Conservation (phyloP, 1,140 invertebrate genomes). For the Nomia melanderi region DNA sequence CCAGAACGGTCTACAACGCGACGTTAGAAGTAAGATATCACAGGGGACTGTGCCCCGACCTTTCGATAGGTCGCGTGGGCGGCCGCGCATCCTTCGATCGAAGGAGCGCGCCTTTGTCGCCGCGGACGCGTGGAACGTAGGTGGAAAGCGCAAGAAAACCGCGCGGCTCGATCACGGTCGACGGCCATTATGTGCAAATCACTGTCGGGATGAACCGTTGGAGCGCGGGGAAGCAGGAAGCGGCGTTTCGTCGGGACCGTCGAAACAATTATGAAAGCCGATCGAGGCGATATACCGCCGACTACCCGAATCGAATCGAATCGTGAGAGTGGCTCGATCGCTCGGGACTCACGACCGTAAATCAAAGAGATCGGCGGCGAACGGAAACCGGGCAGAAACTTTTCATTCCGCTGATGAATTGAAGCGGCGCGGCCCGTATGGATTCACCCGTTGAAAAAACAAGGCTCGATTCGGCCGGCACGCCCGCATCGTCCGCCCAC, state of each 20-base stretch:
- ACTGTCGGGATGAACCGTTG: neutral
- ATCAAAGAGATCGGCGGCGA: slow-evolving; percentile 32
- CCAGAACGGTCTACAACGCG: neutral
- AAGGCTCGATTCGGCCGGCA: slow-evolving; percentile 52
- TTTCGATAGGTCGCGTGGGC: slow-evolving; percentile 54
- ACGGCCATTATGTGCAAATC: slow-evolving; percentile 39
- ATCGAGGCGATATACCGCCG: too few relatives aligned
- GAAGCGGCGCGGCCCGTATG: neutral
- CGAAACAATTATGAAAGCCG: neutral
- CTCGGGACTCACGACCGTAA: neutral
- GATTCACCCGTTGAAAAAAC: slow-evolving; percentile 27
- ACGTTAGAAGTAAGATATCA: neutral
- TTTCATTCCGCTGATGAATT: slow-evolving; percentile 30
- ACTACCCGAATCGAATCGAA: too few relatives aligned
- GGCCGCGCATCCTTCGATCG: slow-evolving; percentile 31
- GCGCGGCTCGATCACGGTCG: neutral
- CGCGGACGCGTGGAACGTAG: slow-evolving; percentile 14
- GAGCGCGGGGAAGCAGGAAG: neutral
- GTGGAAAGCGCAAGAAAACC: slow-evolving; percentile 21
- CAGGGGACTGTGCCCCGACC: slow-evolving; percentile 52
- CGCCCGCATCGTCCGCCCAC: slow-evolving; percentile 52
- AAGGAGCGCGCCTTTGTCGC: neutral
- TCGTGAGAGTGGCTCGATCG: neutral
- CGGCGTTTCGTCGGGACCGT: neutral
- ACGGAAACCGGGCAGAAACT: slow-evolving; percentile 24